Conservation (phyloP, 2,888 invertebrate genomes). For the Thyatira batis region DNA sequence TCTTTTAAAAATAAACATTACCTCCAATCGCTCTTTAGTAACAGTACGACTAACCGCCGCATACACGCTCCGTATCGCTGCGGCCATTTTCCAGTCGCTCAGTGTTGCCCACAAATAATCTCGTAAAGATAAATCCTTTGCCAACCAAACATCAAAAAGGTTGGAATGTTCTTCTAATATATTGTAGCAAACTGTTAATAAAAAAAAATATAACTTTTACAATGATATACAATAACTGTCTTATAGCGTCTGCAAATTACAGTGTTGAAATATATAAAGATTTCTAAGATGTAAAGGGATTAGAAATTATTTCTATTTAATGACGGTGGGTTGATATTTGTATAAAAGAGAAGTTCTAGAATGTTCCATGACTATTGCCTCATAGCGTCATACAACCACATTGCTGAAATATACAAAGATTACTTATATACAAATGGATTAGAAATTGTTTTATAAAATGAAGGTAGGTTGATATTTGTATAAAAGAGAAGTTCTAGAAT, state of each 20-base stretch:
- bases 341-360: no score
- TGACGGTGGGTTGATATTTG: no score
- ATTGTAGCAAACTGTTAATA: conserved; percentile 34
- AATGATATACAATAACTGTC: no score
- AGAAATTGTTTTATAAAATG: no score
- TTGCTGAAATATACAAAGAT: no score
- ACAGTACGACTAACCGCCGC: conserved; percentile 16
- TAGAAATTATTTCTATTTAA: no score
- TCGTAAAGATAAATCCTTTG: conserved; percentile 26
- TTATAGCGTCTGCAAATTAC: background rate
- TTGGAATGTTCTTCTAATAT: conserved; percentile 40
- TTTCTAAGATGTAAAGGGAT: no score
- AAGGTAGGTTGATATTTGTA: no score
- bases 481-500: background rate
- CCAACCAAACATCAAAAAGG: conserved; percentile 44
- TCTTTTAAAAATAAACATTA: conserved; percentile 5
- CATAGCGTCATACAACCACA: no score
- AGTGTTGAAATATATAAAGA: background rate
- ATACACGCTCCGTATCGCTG: conserved; percentile 38
- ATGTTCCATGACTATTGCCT: no score
- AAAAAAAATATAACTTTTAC: background rate
- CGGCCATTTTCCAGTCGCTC: conserved; percentile 11
- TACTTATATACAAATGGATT: no score
- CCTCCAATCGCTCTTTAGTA: conserved; percentile 10
- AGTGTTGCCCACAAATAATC: conserved; percentile 28